phyloP scores from a whole-genome alignment of 2,797 vertebrate species.

The Cryptoblepharus egeriae region DNA sequence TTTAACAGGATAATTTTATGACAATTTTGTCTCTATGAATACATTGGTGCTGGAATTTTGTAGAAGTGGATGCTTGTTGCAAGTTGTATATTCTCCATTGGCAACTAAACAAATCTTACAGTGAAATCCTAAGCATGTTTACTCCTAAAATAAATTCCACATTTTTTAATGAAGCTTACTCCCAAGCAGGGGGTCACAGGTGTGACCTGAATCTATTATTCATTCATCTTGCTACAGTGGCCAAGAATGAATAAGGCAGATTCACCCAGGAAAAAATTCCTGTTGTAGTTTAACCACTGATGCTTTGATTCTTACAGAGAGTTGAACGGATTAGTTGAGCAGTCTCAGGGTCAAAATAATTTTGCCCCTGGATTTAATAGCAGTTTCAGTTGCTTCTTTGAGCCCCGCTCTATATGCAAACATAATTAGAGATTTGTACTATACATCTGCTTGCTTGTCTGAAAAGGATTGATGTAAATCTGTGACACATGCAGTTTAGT shows the following conservation, averaged over 20 bases:
- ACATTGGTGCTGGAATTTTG: neutral
- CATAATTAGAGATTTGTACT: neutral
- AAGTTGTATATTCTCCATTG: neutral
- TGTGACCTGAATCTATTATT: neutral
- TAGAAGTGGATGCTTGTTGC: neutral
- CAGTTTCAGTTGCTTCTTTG: constrained; percentile 22
- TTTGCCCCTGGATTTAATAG: fast-evolving
- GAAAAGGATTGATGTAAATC: neutral
- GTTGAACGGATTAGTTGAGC: constrained; percentile 22
- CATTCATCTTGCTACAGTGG: neutral
- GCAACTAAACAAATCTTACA: neutral
- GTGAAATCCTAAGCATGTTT: neutral
- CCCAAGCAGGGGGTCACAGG: too few species aligned
- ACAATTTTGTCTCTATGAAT: constrained; percentile 4
- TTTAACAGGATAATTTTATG: constrained; percentile 42
- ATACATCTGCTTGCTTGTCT: neutral
- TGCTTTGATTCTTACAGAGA: neutral
- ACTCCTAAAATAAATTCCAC: neutral
- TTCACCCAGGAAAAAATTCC: neutral
- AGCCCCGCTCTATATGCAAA: neutral
- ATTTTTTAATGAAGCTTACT: neutral
- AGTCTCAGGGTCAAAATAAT: constrained; percentile 34
- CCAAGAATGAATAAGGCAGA: neutral
- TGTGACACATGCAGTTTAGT: neutral
- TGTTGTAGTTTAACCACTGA: neutral